phyloP scores from a whole-genome alignment of 64 coral and sea anemone genomes.

The Exaiptasia diaphana region DNA sequence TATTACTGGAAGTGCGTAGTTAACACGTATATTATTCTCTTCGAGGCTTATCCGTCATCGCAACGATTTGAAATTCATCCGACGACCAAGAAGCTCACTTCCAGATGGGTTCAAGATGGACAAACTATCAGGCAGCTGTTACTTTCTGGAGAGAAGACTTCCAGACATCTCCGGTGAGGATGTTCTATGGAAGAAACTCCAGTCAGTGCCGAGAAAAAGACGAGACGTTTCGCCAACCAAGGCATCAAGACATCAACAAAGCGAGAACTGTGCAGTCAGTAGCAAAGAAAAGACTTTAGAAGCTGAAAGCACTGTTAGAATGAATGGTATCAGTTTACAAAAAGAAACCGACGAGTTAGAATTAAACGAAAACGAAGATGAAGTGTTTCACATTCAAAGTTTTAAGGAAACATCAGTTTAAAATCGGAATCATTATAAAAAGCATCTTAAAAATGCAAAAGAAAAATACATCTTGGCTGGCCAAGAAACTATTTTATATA shows the following conservation, averaged over 20 bases:
- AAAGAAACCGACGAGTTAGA: too few species aligned
- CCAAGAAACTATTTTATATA: neutral
- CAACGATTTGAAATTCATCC: neutral
- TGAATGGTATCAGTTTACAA: too few species aligned
- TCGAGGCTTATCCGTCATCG: neutral
- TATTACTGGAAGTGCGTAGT: too few species aligned
- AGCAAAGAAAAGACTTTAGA: too few species aligned
- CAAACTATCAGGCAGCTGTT: neutral
- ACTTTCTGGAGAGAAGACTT: constrained; percentile 4
- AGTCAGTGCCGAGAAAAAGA: neutral
- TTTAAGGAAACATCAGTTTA: constrained; percentile 11
- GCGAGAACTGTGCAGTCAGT: too few species aligned
- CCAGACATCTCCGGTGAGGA: neutral
- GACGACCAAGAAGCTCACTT: neutral
- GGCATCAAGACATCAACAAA: too few species aligned
- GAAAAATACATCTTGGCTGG: neutral
- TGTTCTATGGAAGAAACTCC: neutral
- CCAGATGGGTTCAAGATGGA: constrained; percentile 13
- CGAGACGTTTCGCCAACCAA: neutral
- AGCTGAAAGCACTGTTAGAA: too few species aligned
- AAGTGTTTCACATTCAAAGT: too few species aligned
- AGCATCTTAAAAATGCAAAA: neutral
- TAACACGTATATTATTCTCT: too few species aligned
- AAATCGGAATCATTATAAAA: too few species aligned
- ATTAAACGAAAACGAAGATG: too few species aligned